These are phyloP conservation scores for Thermophis baileyi DNA, from an alignment of 2,113 vertebrate genomes.

Conservation along the genomic window DNA sequence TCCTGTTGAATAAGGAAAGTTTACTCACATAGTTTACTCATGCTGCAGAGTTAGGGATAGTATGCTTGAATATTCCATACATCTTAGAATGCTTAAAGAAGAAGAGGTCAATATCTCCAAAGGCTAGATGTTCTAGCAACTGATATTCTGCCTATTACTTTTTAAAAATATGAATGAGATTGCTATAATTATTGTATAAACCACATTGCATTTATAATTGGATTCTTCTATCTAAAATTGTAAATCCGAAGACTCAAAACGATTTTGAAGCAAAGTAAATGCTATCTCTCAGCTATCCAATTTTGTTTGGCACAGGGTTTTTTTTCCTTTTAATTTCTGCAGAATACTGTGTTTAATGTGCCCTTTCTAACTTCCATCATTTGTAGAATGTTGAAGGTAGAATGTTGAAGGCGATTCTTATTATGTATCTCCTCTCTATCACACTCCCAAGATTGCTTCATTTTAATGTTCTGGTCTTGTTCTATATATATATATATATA, in stretches of 20 bases:
- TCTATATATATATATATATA: not conserved
- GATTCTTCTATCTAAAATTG: not conserved
- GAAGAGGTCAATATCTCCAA: not conserved
- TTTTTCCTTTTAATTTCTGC: not conserved
- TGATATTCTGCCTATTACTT: not conserved
- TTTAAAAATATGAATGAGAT: not conserved
- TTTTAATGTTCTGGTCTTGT: not conserved
- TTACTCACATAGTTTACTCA: not conserved
- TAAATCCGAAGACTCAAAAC: not conserved
- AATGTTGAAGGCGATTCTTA: not conserved
- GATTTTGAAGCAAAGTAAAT: not conserved
- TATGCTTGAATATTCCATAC: not conserved
- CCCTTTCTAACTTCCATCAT: not conserved
- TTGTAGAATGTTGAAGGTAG: not conserved
- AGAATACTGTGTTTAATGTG: not conserved
- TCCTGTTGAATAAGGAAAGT: not conserved
- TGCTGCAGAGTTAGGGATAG: not conserved
- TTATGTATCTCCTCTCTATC: not conserved
- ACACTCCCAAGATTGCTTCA: not conserved
- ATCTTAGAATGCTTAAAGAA: not conserved
- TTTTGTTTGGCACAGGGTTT: not conserved
- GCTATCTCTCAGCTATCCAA: not conserved
- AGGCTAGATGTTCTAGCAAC: not conserved
- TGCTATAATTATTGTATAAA: not conserved
- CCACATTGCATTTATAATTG: not conserved